Base-by-base conservation (phyloP, 2,797 vertebrate species). In the Chrysolophus pictus region DNA sequence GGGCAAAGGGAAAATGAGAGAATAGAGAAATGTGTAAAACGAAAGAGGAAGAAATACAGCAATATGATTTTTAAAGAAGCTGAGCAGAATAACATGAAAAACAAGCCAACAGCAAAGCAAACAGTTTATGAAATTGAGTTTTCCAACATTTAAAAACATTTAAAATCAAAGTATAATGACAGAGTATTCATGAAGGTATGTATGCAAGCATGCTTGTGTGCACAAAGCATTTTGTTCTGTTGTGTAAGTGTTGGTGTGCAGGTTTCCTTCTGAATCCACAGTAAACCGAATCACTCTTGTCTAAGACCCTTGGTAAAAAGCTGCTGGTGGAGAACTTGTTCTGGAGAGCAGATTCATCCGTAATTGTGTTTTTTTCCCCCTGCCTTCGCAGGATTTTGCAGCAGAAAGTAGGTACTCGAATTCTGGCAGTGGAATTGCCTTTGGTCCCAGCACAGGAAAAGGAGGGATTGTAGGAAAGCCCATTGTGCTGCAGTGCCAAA, bases 141-240 rank as follows among this genome's bases (percentile, higher is more conserved):
- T 75, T 41, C 35, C 42, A 79, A 39, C 16, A 33, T 60, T 68
- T 70, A 33, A 67, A 90, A 82, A 3, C 6, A 28, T 33, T 33
- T 39, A 11, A 73, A 91, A 33, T 75, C 14, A 79, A 81, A 70
- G 11, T 8, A 6, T 37, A 73, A 18, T 9, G 29, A 42, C 4
- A 7, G 14, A 11, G 3, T 74, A 17, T 67, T 70, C 22, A 64
- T 33, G 29, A 65, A 67, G 29, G 8, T 19, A 26, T 0, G 1
- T 21, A 26, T 18, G 10, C 0, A 0, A 84, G 10, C 7, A 6
- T 78, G 39, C 6, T 13, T 64, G 19, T 0, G 0, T 47, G 35
- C 51, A 63, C 13, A 14, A 0, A 2, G 14, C 5, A 24, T 60
- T 84, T 84, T 73, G 13, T 74, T 87, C 49, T 78, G 46, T 69